Conservation (phyloP, 2,113 vertebrate species). For the Dunckerocampus dactyliophorus region DNA sequence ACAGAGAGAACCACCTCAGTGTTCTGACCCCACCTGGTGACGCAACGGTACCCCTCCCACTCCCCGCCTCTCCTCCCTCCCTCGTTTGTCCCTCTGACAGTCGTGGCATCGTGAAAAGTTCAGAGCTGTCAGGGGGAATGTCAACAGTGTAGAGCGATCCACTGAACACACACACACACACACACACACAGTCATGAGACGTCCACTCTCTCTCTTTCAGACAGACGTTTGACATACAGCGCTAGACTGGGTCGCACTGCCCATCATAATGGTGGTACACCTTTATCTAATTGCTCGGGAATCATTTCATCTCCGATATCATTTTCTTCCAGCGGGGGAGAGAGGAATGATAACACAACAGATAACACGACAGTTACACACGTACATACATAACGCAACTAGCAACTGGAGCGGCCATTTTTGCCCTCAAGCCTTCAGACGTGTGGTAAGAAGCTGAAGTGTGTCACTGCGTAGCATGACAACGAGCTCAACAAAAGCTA, state of each 20-base stretch:
- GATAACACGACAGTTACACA: neutral
- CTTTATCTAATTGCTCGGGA: slow-evolving; percentile 6
- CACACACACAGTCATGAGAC: slow-evolving; percentile 15
- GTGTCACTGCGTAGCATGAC: too few species aligned
- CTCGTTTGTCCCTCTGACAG: slow-evolving; percentile 63
- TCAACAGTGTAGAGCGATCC: slow-evolving; percentile 72
- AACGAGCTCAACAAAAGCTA: too few species aligned
- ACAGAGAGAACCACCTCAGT: slow-evolving; percentile 25
- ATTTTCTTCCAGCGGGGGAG: neutral
- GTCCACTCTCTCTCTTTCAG: slow-evolving; percentile 3
- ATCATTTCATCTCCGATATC: slow-evolving; percentile 1
- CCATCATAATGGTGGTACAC: slow-evolving; percentile 13
- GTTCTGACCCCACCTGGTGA: slow-evolving; percentile 53
- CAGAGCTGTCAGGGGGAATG: slow-evolving; percentile 92
- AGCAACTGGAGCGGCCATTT: too few species aligned
- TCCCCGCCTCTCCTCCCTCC: slow-evolving; percentile 28
- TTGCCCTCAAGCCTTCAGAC: too few species aligned
- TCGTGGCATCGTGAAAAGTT: slow-evolving; percentile 87
- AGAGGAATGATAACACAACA: too few species aligned
- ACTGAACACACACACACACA: slow-evolving; percentile 55
- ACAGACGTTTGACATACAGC: slow-evolving; percentile 25
- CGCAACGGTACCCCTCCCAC: slow-evolving; percentile 64
- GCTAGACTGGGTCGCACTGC: slow-evolving; percentile 10
- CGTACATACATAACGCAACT: too few species aligned
- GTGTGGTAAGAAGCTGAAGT: too few species aligned